Evolutionary conservation across 2,113 vertebrate species (phyloP), one percentile per base, ranked within the genome.

Genomic region (Carollia perspicillata): DNA sequence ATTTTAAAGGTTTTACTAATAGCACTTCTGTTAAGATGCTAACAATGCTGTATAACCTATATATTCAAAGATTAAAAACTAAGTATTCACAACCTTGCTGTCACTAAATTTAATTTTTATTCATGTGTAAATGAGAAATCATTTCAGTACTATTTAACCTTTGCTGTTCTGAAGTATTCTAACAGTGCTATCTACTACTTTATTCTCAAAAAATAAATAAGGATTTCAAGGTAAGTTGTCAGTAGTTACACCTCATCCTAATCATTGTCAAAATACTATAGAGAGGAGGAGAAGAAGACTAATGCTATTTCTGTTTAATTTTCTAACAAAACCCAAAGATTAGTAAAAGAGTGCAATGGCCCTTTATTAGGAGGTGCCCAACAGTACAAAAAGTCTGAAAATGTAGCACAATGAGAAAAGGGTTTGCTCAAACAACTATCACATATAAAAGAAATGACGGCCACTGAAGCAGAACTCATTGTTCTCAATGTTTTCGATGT

Each of bases 191-290:
- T 11, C 10, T 49, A 72, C 13, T 47, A 66, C 3, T 94, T 93
- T 75, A 84, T 71, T 90, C n/a, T 55, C 23, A 33, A 79, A 96
- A 88, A 78, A 71, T 28, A 49, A 89, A 84, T 63, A 93, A 77
- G 23, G 90, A 87, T 72, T 93, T 72, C 26, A 78, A 89, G 44
- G n/a, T 83, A 94, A 72, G 22, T 84, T 88, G 47, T 55, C 66
- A 58, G 9, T 49, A 92, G 85, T 49, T 63, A 47, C 2, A 77
- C 12, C 28, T 83, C 66, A n/a, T 13, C 37, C n/a, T 88, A 72
- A 94, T 28, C 26, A 60, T 85, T 71, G 84, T 37, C 33, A 96
- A 93, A 75, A 94, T 75, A 58, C 37, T 53, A 49, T 1, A 95
- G 22, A 90, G 1, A 88, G 18, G 89, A 92, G 20, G 68, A 2